Conservation (phyloP, 2,113 vertebrate genomes). For the Eulemur macaco region DNA sequence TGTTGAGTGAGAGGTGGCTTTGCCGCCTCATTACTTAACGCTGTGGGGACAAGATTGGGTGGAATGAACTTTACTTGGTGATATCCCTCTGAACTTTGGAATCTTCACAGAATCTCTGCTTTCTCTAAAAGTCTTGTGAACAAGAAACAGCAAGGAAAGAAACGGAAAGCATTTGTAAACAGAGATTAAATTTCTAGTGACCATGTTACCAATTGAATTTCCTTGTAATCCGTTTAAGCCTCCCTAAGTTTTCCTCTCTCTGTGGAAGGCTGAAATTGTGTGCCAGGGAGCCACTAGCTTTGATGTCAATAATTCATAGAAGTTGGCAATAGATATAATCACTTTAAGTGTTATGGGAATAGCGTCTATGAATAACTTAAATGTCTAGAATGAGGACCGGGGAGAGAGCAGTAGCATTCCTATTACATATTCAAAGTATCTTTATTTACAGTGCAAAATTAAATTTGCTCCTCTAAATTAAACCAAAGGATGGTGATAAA, state of each 20-base stretch:
- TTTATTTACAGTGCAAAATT: constrained; percentile 27
- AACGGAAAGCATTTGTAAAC: constrained; percentile 1
- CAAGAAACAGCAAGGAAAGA: background rate
- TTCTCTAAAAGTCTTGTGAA: background rate
- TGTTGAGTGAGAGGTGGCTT: constrained; percentile 34
- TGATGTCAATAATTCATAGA: constrained; percentile 80
- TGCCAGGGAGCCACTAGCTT: constrained; percentile 59
- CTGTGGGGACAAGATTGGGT: background rate
- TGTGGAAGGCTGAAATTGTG: constrained; percentile 58
- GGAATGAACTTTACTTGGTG: background rate
- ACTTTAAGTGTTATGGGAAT: constrained; percentile 74
- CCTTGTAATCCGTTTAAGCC: background rate
- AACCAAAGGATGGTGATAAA: constrained; percentile 15
- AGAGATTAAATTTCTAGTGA: constrained; percentile 11
- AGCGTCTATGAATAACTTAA: constrained; percentile 71
- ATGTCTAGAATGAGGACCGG: background rate
- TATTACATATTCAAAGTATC: constrained; percentile 41
- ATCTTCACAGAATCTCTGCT: background rate
- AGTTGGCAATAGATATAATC: constrained; percentile 78
- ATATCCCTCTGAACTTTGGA: background rate
- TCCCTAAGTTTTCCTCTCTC: background rate
- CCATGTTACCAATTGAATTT: constrained; percentile 60
- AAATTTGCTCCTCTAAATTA: constrained; percentile 46
- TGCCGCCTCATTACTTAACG: constrained; percentile 17
- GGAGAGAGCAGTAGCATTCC: background rate